These are phyloP conservation scores for Ommatoiulus sabulosus DNA, from an alignment of 2,888 invertebrate genomes.

Conservation along the genomic window DNA sequence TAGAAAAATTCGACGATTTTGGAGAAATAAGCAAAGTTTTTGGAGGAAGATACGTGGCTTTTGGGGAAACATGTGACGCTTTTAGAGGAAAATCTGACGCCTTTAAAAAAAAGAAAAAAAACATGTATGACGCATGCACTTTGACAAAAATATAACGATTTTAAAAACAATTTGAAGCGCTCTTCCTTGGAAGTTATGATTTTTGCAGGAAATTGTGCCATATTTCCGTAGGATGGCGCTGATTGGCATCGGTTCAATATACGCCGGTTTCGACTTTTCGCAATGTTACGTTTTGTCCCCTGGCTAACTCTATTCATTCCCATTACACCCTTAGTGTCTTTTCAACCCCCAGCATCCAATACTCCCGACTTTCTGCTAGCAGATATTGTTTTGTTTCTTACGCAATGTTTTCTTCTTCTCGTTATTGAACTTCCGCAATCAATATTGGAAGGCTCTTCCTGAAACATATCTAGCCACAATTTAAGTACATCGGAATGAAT, in stretches of 20 bases:
- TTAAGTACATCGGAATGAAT: not conserved
- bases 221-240: not conserved
- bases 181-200: too few species aligned
- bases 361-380: constrained; percentile 7
- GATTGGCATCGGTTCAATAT: not conserved
- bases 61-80: too few species aligned
- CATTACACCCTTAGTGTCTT: not conserved
- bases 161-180: too few species aligned
- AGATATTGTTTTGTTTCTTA: not conserved
- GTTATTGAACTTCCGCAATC: not conserved
- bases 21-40: too few species aligned
- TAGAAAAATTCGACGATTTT: too few species aligned
- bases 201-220: too few species aligned
- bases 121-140: too few species aligned
- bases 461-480: not conserved
- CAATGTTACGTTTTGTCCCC: not conserved
- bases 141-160: too few species aligned
- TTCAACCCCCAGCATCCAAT: not conserved
- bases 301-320: not conserved
- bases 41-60: too few species aligned
- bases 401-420: not conserved
- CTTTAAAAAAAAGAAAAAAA: too few species aligned
- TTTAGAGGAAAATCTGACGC: too few species aligned
- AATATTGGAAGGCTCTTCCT: not conserved
- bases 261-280: not conserved